Conservation (phyloP, 2,888 invertebrate genomes). For the Cataglyphis livida region DNA sequence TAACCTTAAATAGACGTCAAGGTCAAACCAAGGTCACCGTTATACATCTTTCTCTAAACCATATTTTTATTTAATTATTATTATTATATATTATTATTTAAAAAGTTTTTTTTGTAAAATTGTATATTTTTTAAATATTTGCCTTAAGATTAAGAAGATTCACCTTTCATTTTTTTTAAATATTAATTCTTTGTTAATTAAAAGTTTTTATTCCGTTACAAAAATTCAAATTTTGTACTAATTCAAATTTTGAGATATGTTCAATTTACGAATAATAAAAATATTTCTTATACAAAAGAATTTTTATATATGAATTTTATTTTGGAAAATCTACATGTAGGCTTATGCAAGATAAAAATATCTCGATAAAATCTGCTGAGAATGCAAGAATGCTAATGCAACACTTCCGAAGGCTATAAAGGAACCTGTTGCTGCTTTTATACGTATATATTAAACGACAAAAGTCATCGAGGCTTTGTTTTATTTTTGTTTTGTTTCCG, state of each 20-base stretch:
- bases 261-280: background rate
- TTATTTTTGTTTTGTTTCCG: background rate
- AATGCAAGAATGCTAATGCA: constrained; percentile 20
- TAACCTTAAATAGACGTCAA: no score
- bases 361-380: constrained; percentile 24
- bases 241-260: background rate
- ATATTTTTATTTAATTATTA: no score
- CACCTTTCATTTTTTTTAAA: background rate
- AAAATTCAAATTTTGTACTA: background rate
- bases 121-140: no score
- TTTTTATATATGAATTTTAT: background rate
- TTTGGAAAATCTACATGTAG: background rate
- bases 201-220: background rate
- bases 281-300: background rate
- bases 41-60: no score
- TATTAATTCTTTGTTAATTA: background rate
- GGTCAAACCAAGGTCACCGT: no score
- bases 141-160: no score
- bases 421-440: constrained; percentile 45
- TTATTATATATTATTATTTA: no score
- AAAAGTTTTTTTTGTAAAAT: no score
- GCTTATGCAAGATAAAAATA: background rate
- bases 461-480: constrained; percentile 15
- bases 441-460: constrained; percentile 13
- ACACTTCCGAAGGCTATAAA: constrained; percentile 10